Evolutionary conservation across 2,888 invertebrate species (phyloP).

Genomic region (Plagodis pulveraria): DNA sequence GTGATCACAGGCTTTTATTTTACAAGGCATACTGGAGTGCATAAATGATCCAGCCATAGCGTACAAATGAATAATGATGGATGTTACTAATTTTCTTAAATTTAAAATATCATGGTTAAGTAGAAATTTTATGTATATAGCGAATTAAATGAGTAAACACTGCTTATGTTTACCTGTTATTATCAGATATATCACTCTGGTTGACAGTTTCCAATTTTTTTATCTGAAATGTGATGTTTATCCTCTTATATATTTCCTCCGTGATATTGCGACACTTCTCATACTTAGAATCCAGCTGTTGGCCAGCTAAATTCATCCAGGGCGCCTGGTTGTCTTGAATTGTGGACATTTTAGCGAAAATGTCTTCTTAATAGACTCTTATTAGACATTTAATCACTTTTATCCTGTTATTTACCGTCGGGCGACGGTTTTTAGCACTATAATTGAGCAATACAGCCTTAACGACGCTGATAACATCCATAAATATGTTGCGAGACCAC

Average conservation of each 20-base stretch:
- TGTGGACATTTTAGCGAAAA: constrained; percentile 64
- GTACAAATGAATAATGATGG: too few relatives aligned
- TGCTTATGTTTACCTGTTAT: constrained; percentile 57
- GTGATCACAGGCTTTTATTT: too few relatives aligned
- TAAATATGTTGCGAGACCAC: constrained; percentile 48
- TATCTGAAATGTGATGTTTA: constrained; percentile 79
- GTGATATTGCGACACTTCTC: constrained; percentile 80
- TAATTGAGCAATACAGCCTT: constrained; percentile 59
- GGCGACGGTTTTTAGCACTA: constrained; percentile 45
- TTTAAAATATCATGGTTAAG: not conserved
- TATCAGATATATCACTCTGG: constrained; percentile 69
- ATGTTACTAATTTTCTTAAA: not conserved
- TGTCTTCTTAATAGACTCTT: constrained; percentile 52
- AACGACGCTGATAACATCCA: constrained; percentile 39
- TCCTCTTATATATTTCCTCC: constrained; percentile 79
- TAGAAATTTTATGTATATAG: too few relatives aligned
- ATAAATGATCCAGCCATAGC: too few relatives aligned
- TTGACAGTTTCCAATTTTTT: constrained; percentile 66
- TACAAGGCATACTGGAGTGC: too few relatives aligned
- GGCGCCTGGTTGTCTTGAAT: constrained; percentile 56
- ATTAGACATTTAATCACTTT: constrained; percentile 51
- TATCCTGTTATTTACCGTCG: constrained; percentile 45
- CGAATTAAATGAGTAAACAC: not conserved
- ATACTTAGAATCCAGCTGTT: constrained; percentile 65
- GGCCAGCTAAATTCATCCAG: constrained; percentile 57